Base-by-base conservation (phyloP, 2,113 vertebrate genomes). In the Rhynchopsitta pachyrhyncha region DNA sequence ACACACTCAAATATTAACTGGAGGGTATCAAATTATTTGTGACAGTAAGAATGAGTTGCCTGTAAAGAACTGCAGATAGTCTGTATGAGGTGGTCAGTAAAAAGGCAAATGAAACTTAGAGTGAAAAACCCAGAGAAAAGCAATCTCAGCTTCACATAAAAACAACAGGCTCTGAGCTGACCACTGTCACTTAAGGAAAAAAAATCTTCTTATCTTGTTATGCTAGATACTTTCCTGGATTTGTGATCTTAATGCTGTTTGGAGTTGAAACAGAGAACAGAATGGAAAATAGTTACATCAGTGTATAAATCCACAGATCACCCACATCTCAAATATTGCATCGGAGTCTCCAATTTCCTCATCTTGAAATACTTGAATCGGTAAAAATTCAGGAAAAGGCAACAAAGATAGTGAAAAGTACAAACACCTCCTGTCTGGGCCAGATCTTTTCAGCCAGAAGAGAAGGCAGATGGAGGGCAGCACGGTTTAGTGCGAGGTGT, bases 401-500 rank as follows among this genome's bases (percentile, higher is more conserved):
- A 76, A 60, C 28, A 76, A 79, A 64, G 7, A 69, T 28, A 23
- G 63, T 23, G 5, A 33, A 15, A 79, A 67, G 9, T 25, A 63
- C 2, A 29, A 74, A 75, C 7, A 41, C 50, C 31, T 88, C 28
- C 50, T 59, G 31, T 52, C 24, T 66, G 60, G 41, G 44, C 9
- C 22, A 16, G 29, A 85, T 59, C 47, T 17, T 50, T 75, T 73
- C 46, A 71, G 50, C 37, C 60, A 82, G 39, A 46, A 82, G 73
- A 42, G 29, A 66, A 3, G 13, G 33, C 0, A 35, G 12, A 13
- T 2, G 1, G 8, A 52, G 20, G 44, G 14, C 11, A 9, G 29
- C 55, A 57, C 12, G 5, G 12, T n/a, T 57, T n/a, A 57, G 55
- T 57, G 55, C 12, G 7, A 57, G 19, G 19, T 22, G 31, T n/a